Evolutionary conservation across 2,113 vertebrate genomes (phyloP), one percentile per base, ranked within the genome.

Genomic region (Laterallus jamaicensis): DNA sequence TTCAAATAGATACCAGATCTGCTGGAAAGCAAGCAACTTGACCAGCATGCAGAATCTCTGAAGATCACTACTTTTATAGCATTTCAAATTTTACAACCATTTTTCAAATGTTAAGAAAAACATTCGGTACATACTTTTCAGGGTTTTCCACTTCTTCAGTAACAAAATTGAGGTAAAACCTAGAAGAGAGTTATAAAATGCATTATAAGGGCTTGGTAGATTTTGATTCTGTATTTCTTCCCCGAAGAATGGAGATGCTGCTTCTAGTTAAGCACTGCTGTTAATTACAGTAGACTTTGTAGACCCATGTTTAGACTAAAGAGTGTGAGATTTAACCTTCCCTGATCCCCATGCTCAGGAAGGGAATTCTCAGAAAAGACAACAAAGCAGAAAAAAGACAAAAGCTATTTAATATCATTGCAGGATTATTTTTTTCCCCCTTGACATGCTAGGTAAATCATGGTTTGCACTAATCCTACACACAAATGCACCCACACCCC

Each of bases 131-230:
- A 96, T 97, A 99, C 99, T 97, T 99, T 96, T 99, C 99, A 64
- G 99, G 99, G 78, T 99, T 99, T 44, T 99, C 98, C 17, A 99
- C 98, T 97, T 99, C 99, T 97, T 99, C 99, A 6, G 99, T 99
- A 55, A 99, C 98, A 98, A 99, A 99, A 97, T 99, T 99, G 91
- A 99, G 98, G 94, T 99, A 99, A 98, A 99, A 99, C 99, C 99
- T 99, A 94, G 70, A 88, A 93, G 40, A 93, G 24, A 97, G 37
- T 77, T 91, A 86, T 12, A 86, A 95, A 74, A 70, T 2, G 0
- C 56, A 55, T 82, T 78, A 16, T 19, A 92, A 86, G 35, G 19
- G 18, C 16, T 74, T 44, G 12, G 21, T 62, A 58, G 11, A 32
- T 37, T 86, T 91, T 88, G 9, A 74, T 55, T 58, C 39, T 56